These are phyloP conservation scores for Trichogramma dendrolimi DNA, from an alignment of 2,888 invertebrate species.

Conservation along the genomic window DNA sequence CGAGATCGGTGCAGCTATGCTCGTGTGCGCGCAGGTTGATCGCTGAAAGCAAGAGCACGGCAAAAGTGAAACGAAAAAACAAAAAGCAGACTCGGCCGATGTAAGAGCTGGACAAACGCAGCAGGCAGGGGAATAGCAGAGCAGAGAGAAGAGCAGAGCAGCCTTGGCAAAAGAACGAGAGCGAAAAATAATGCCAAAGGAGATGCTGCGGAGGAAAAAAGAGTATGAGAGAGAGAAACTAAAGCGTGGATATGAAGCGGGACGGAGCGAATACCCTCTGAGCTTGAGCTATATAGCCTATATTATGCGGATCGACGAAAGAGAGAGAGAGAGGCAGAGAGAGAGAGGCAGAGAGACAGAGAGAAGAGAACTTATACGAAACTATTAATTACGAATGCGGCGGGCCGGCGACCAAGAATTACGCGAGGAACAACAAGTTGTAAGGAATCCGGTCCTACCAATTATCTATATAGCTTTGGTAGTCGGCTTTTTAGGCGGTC, in stretches of 20 bases:
- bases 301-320: neutral
- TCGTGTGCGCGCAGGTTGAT: too few species aligned
- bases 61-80: neutral
- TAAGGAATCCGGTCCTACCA: constrained; percentile 44
- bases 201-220: constrained; percentile 4
- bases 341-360: constrained; percentile 12
- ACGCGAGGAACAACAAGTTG: neutral
- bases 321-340: neutral
- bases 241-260: neutral
- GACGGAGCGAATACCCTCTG: neutral
- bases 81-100: neutral
- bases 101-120: neutral
- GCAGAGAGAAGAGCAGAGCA: neutral
- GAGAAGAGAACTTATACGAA: constrained; percentile 2
- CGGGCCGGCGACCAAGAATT: neutral
- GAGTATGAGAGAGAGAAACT: constrained; percentile 8
- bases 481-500: constrained; percentile 29
- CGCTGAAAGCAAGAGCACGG: too few species aligned
- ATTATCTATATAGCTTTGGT: constrained; percentile 36
- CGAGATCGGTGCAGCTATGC: too few species aligned
- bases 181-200: constrained; percentile 9
- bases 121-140: neutral
- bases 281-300: neutral
- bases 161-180: constrained; percentile 7
- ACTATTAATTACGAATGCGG: neutral